Base-by-base conservation (phyloP, 2,113 vertebrate genomes). In the Pelecanoides urinatrix region DNA sequence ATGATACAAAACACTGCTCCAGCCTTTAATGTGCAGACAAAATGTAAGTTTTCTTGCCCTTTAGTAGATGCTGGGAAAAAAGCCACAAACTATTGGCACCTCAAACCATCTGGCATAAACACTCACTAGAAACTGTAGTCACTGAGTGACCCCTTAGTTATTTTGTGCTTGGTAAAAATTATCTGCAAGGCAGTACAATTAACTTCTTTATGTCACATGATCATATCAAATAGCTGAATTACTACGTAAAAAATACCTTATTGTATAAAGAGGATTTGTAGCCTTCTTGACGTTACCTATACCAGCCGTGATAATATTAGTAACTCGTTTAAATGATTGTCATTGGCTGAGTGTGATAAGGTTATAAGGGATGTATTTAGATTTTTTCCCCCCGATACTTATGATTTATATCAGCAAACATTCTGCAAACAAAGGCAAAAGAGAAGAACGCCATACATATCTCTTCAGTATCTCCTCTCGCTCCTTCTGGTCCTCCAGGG, bases 401-500 rank as follows among this genome's bases (percentile, higher is more conserved):
- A 40, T 52, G 61, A 67, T 62, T 52, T n/a, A 62, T 53, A 83
- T 15, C 73, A 38, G 30, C 26, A 56, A 88, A 20, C 14, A 36
- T 86, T 63, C 63, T 20, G 10, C 27, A 67, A 65, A 42, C 15
- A 52, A 95, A 92, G 18, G 66, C 36, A 65, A 93, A 85, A 87
- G 55, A 88, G 49, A 81, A 61, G 88, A 79, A 96, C 30, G 95
- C 95, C 99, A 97, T 98, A 99, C 99, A 97, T 99, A 99, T 99
- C 99, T 98, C 96, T 98, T 99, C 63, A 98, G 96, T 96, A 99
- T 99, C 94, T 98, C 98, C 90, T 98, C 98, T 84, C 98, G 98
- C 97, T 99, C 99, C 16, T 98, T 98, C 8, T 98, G 98, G 98
- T 99, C 99, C 86, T 99, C 99, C 97, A 99, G 94, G 88, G 98